Evolutionary conservation across 1,140 invertebrate genomes (phyloP).

Genomic region (Magallana angulata): DNA sequence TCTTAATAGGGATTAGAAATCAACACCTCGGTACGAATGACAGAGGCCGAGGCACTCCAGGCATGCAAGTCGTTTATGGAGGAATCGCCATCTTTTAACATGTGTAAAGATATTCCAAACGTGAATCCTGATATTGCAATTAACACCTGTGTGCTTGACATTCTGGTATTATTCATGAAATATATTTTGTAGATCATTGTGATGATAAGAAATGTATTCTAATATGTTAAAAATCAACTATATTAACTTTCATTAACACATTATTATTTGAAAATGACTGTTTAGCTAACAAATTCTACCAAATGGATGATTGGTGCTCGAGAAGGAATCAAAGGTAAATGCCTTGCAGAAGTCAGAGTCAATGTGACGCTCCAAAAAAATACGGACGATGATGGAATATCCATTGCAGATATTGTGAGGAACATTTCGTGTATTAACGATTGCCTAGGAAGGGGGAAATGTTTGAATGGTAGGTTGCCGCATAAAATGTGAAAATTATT

Average conservation of each 20-base stretch:
- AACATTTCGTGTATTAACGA: neutral
- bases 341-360: neutral
- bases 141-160: neutral
- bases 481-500: too few species aligned
- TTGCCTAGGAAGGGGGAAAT: neutral
- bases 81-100: neutral
- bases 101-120: constrained; percentile 20
- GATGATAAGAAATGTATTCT: too few species aligned
- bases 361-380: neutral
- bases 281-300: neutral
- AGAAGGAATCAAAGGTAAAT: neutral
- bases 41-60: neutral
- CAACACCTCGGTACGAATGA: neutral
- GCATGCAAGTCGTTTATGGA: neutral
- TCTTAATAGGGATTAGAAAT: too few species aligned
- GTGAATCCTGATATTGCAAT: neutral
- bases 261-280: too few species aligned
- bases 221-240: too few species aligned
- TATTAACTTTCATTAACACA: too few species aligned
- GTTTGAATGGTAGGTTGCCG: neutral
- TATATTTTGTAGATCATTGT: too few species aligned
- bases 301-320: neutral
- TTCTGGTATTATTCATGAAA: neutral
- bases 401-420: neutral
- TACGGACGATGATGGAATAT: too few species aligned